Conservation (phyloP, 2,888 invertebrate genomes). For the Apeira syringaria region DNA sequence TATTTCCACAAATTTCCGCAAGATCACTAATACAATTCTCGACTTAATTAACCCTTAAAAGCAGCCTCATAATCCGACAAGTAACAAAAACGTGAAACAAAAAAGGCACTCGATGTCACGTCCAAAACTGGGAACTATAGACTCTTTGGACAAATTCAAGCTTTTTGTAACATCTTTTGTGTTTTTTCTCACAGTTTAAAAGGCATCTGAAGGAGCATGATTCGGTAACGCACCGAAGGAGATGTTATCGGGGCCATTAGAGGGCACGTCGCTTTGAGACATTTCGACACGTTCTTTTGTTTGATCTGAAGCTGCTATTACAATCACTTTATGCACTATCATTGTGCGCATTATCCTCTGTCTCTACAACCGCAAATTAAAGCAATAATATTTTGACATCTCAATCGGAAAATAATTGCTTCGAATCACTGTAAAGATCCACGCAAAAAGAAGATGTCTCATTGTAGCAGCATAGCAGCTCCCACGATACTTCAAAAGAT, state of each 20-base stretch:
- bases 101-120: slow-evolving; percentile 75
- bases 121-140: slow-evolving; percentile 61
- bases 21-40: slow-evolving; percentile 64
- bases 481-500: slow-evolving; percentile 68
- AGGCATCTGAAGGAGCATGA: slow-evolving; percentile 77
- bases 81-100: slow-evolving; percentile 64
- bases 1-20: slow-evolving; percentile 56
- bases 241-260: slow-evolving; percentile 78
- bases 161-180: slow-evolving; percentile 74
- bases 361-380: slow-evolving; percentile 37
- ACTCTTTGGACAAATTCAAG: slow-evolving; percentile 63
- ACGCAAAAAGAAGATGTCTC: slow-evolving; percentile 54
- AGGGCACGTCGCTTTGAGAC: slow-evolving; percentile 66
- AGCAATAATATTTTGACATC: slow-evolving; percentile 33
- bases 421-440: slow-evolving; percentile 25
- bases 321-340: slow-evolving; percentile 53
- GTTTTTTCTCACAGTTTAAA: slow-evolving; percentile 79
- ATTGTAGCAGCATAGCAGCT: slow-evolving; percentile 51
- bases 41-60: slow-evolving; percentile 77
- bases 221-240: slow-evolving; percentile 74
- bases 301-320: slow-evolving; percentile 61
- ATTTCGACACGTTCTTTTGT: slow-evolving; percentile 75
- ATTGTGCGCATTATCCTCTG: slow-evolving; percentile 37
- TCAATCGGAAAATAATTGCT: slow-evolving; percentile 23
- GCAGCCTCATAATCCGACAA: slow-evolving; percentile 63